A percentile compares a stretch with the other conserved stretches of the same genome.
Evolutionary conservation across 1,140 invertebrate species (phyloP).

Genomic region (Bemisia tabaci): DNA sequence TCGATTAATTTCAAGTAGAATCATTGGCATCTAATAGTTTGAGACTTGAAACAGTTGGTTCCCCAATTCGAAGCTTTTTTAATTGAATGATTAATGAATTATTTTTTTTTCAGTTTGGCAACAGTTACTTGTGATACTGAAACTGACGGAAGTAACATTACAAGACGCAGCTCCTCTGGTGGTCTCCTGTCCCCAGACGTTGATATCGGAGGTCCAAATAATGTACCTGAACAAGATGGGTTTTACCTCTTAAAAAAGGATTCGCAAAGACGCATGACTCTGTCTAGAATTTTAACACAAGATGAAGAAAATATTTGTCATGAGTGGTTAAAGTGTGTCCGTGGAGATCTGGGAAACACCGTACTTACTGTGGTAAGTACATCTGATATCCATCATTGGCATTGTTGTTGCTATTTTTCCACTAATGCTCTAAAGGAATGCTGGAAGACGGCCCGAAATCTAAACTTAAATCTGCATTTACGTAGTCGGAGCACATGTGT

Average conservation of each 20-base stretch:
- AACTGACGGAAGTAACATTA: constrained; percentile 27
- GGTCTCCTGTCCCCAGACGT: constrained; percentile 67
- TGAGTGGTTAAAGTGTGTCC: constrained; percentile 65
- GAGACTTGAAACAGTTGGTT: too few relatives aligned
- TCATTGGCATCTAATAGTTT: too few relatives aligned
- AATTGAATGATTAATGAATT: too few relatives aligned
- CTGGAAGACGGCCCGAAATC: too few relatives aligned
- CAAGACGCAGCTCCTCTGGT: constrained; percentile 60
- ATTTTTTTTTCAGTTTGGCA: neutral
- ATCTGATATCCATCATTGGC: too few relatives aligned
- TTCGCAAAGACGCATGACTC: constrained; percentile 80
- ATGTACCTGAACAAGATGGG: constrained; percentile 62
- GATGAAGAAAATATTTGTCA: constrained; percentile 76
- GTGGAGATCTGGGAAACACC: constrained; percentile 49
- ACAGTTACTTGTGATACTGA: neutral
- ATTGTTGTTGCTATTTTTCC: too few relatives aligned
- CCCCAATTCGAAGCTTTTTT: too few relatives aligned
- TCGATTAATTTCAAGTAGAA: too few relatives aligned
- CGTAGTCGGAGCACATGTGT: too few relatives aligned
- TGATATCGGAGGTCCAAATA: constrained; percentile 25
- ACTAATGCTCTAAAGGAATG: too few relatives aligned
- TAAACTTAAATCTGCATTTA: too few relatives aligned
- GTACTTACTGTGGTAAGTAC: constrained; percentile 44
- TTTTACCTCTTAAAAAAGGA: constrained; percentile 96
- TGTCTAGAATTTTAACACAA: constrained; percentile 76